Base-by-base conservation (phyloP, 2,888 invertebrate species). In the Rosalia funebris region DNA sequence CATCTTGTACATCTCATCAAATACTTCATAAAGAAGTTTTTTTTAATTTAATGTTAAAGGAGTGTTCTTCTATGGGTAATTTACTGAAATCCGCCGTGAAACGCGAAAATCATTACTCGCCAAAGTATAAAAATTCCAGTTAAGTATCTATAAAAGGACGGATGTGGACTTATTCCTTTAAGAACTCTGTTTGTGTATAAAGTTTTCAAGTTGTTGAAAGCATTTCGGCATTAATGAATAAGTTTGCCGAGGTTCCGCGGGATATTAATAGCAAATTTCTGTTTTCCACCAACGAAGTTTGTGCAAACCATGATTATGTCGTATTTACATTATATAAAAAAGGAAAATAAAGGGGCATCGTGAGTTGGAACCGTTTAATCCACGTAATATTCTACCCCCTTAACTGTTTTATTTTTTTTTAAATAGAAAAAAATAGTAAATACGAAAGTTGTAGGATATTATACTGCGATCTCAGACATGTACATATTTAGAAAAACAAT, bases 191-290 rank as follows among this genome's bases (percentile, higher is more conserved):
- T 19, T 50, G 37, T 50, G 31, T 50, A 50, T 39, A 39, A 50
- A 50, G 46, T 55, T 50, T 50, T 32, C 20, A 41, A 59, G 59
- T 53, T 46, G 31, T 39, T 53, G 41, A 59, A 59, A 59, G 46
- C 53, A 39, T 46, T 46, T 31, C 15, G 19, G 46, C 34, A 52
- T 46, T 60, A 60, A 60, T 60, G 60, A 60, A 56, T 56, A 60
- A 60, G 60, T 60, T 56, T 60, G 37, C 50, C 25, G 55, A 37
- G 48, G 37, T 60, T 42, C 44, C 50, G 50, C 60, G 45, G 32
- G n/a, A n/a, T 60, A 60, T 60, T 60, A 60, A 60, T 56, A 56
- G 60, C 48, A 52, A 60, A 57, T 60, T 56, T 60, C 56, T 57
- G 56, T 60, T 57, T 46, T 41, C 41, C 45, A 37, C n/a, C n/a